Evolutionary conservation across 2,888 invertebrate species (phyloP), one percentile per base, ranked within the genome.

Genomic region (Phorcus lineatus): DNA sequence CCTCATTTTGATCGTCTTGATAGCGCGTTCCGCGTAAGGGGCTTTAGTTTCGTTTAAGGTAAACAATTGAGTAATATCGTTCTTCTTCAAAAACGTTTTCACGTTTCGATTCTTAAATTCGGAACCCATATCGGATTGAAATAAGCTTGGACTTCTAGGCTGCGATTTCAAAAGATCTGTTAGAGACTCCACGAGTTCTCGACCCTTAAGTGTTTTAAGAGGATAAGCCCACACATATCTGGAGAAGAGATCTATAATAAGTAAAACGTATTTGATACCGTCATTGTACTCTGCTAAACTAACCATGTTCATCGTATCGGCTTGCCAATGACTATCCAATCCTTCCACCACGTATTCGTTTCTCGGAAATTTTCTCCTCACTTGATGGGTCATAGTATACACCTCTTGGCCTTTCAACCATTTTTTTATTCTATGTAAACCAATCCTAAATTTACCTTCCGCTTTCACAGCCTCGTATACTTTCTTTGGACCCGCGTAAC

Each of bases 1-100:
- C n/a, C 78, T 75, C n/a, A 76, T 47, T 79, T 83, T 84, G 6
- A 84, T 80, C 28, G 67, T 81, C 74, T 84, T 83, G 57, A 84
- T 84, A 4, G 74, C 80, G 19, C 84, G n/a, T 75, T 84, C 81
- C 11, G 82, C 82, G 31, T 83, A 82, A 1, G 81, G 80, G 1
- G 80, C 78, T 57, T 84, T 83, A 2, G 74, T 76, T 19, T 77
- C 57, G 74, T 83, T 84, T n/a, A 82, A 54, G 2, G 84, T 77
- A 13, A 78, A 74, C 47, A 85, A 83, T 40, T 78, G 76, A 16
- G 19, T 53, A 17, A 83, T 80, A 1, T 31, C 77, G 62, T 80
- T 0, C 40, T 47, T 36, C 53, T 80, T 80, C 13, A 80, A 36
- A 7, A 67, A 74, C 0, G 17, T 7, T 66, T 82, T 74, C 7